phyloP scores from a whole-genome alignment of 1,140 invertebrate species.

The Drosophila baimaii region DNA sequence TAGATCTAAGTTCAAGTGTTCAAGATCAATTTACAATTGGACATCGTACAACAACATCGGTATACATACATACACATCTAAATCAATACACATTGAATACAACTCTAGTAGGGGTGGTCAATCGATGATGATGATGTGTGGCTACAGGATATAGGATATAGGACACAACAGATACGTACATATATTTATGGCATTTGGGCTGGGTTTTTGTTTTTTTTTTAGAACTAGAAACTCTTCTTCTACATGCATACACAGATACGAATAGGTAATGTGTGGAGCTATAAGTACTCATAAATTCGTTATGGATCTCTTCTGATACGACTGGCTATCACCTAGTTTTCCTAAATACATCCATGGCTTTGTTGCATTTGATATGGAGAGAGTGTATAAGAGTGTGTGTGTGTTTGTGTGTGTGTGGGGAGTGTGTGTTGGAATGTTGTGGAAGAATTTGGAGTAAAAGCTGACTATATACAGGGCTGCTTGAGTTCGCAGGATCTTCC shows the following conservation, averaged over 20 bases:
- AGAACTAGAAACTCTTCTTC: conserved; percentile 71
- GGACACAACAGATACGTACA: conserved; percentile 60
- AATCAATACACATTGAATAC: conserved; percentile 50
- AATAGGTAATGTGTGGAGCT: conserved; percentile 51
- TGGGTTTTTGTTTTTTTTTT: conserved; percentile 34
- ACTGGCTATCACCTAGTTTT: conserved; percentile 68
- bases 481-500: not conserved
- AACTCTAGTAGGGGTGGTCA: conserved; percentile 38
- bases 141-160: conserved; percentile 44
- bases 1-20: conserved; percentile 59
- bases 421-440: conserved; percentile 47
- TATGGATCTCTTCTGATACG: conserved; percentile 74
- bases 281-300: conserved; percentile 76
- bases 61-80: conserved; percentile 51
- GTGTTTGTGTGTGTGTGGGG: too few species aligned
- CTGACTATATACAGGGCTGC: conserved; percentile 50
- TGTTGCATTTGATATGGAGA: conserved; percentile 65
- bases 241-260: conserved; percentile 53
- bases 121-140: conserved; percentile 25
- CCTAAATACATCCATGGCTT: conserved; percentile 25
- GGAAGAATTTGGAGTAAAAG: conserved; percentile 63
- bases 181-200: conserved; percentile 37
- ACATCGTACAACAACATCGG: conserved; percentile 80
- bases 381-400: too few species aligned
- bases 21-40: conserved; percentile 80